Evolutionary conservation across 37 sponge, comb jelly and placozoan species (phyloP), one percentile per base, ranked within the genome.

Genomic region (Chondrosia reniformis): DNA sequence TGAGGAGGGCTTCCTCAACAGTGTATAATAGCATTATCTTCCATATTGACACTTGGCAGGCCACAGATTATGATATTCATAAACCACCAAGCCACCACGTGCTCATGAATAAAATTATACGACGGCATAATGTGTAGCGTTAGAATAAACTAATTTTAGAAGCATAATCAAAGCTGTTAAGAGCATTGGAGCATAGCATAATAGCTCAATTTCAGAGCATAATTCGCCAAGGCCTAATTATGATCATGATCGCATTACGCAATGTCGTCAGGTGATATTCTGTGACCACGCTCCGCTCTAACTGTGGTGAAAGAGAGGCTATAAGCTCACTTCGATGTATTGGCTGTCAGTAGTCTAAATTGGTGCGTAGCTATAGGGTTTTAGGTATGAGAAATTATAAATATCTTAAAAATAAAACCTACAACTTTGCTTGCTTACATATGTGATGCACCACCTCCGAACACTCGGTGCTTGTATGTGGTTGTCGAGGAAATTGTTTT

Each of bases 21-120:
- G 52, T 19, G 52, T 49, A 10, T 49, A 49, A 19, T 15, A 15
- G 10, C 15, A 49, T 15, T 10, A 49, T 49, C 52, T 49, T 49
- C 52, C 52, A 49, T 49, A 15, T 49, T 49, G 52, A 49, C 52
- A 49, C 15, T 10, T 49, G 52, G 52, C 52, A 49, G 52, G 52
- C 27, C 63, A 61, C 27, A 49, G 52, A 12, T 61, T 25, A 61
- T 61, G 17, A 61, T 61, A 61, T 61, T 61, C 63, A 61, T 22
- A 61, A 22, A 22, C n/a, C 63, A 61, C 27, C 63, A 61, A 24
- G 63, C 52, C 52, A 49, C 52, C 52, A 15, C 15, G 52, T 49
- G 52, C 52, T 15, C 52, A 49, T 49, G 52, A 15, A 49, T 49
- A 49, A 49, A 49, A 49, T 49, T 49, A 49, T 49, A 49, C 15